Percentiles rank a stretch among this genome's conserved stretches.
These are phyloP conservation scores for Tipula confusa DNA, from an alignment of 2,888 invertebrate species.

Conservation along the genomic window DNA sequence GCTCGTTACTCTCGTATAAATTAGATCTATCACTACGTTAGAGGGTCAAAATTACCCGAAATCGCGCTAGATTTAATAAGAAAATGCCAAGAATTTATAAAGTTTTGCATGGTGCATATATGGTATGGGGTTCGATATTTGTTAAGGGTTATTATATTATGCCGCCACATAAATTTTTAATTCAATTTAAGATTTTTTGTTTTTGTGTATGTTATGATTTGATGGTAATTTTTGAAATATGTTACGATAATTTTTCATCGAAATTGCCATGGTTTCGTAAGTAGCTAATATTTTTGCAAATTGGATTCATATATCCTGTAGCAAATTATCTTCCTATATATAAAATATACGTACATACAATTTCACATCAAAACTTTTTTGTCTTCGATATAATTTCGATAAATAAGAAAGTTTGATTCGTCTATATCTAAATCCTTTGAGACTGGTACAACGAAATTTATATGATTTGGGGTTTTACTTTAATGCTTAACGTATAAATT, in stretches of 20 bases:
- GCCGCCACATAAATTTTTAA: slow-evolving; percentile 25
- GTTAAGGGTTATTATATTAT: background rate
- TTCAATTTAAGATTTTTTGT: background rate
- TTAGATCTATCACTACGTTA: background rate
- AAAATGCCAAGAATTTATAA: background rate
- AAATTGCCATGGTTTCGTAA: background rate
- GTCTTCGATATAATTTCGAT: background rate
- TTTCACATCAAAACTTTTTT: background rate
- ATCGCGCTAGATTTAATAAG: background rate
- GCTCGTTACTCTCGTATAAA: background rate
- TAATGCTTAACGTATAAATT: background rate
- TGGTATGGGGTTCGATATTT: background rate
- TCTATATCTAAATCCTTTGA: background rate
- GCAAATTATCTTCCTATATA: background rate
- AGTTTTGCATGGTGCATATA: background rate
- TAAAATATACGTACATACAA: no score
- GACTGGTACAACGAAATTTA: background rate
- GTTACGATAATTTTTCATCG: background rate
- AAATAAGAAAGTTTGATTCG: background rate
- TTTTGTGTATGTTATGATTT: background rate
- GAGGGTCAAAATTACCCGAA: background rate
- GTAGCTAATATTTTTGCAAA: background rate
- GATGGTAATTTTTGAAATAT: background rate
- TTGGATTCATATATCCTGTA: background rate
- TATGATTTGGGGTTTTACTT: background rate